Percentiles rank a stretch among this genome's conserved stretches.
Conservation (phyloP, 1,140 invertebrate species). For the Bemisia tabaci region DNA sequence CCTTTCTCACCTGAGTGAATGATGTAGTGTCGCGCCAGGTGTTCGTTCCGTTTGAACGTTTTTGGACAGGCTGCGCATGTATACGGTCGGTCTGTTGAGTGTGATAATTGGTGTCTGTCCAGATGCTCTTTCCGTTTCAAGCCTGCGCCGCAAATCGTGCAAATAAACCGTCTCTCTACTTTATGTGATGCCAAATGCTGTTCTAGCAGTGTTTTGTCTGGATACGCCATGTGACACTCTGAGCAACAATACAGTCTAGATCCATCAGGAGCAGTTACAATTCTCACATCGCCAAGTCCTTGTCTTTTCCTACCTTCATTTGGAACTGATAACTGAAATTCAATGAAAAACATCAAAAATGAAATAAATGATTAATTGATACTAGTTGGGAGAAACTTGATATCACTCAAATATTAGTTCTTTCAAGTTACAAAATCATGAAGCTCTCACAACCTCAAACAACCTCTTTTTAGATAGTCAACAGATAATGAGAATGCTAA, state of each 20-base stretch:
- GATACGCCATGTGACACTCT: constrained; percentile 74
- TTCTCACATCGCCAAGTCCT: constrained; percentile 50
- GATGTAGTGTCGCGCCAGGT: constrained; percentile 66
- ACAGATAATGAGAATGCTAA: no score
- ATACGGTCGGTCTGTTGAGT: constrained; percentile 36
- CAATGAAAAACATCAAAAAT: not conserved
- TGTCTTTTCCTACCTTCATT: constrained; percentile 19
- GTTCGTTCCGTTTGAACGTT: constrained; percentile 73
- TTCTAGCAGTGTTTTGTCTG: constrained; percentile 62
- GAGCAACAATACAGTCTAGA: constrained; percentile 71
- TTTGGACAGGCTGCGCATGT: constrained; percentile 71
- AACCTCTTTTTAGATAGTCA: no score
- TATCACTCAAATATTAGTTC: no score
- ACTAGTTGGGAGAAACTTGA: no score
- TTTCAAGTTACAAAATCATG: no score
- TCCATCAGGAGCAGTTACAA: constrained; percentile 67
- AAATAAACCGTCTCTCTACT: constrained; percentile 46
- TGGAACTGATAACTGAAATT: constrained; percentile 14
- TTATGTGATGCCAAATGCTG: constrained; percentile 66
- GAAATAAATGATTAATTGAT: not conserved
- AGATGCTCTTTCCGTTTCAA: constrained; percentile 42
- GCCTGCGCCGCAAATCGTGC: constrained; percentile 71
- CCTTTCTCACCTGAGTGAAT: constrained; percentile 74
- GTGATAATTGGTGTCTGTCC: constrained; percentile 28
- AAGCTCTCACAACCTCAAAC: no score